phyloP scores from a whole-genome alignment of 2,113 vertebrate species.

The Fulica atra region DNA sequence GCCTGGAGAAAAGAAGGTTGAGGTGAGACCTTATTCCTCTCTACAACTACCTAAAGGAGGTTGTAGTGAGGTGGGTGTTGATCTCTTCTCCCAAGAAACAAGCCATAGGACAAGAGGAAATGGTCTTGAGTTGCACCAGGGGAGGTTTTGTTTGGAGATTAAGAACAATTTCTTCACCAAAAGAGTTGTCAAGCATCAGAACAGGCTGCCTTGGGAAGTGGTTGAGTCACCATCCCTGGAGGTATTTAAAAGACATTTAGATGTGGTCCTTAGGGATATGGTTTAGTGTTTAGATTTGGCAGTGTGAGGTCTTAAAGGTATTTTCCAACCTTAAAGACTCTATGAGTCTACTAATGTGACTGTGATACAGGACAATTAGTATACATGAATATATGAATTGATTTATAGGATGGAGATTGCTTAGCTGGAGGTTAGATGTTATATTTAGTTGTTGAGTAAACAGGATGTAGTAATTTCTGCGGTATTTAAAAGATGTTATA shows the following conservation, averaged over 20 bases:
- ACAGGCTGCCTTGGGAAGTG: background rate
- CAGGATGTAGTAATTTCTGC: background rate
- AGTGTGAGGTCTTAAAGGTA: background rate
- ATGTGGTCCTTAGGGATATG: background rate
- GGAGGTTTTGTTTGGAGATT: background rate
- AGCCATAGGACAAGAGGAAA: accelerated
- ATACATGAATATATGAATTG: background rate
- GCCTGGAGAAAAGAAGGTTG: background rate
- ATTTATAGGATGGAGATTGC: background rate
- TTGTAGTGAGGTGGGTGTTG: accelerated
- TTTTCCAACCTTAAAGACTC: background rate
- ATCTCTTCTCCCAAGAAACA: background rate
- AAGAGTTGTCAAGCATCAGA: accelerated
- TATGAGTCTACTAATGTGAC: background rate
- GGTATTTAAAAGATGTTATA: background rate
- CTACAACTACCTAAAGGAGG: background rate
- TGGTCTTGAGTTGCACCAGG: accelerated
- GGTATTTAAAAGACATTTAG: accelerated
- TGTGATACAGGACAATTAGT: background rate
- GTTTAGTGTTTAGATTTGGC: background rate
- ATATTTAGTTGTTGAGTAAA: background rate
- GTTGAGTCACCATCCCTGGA: background rate
- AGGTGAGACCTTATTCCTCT: accelerated
- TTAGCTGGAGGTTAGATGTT: background rate
- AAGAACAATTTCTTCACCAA: background rate